A percentile compares a stretch with the other conserved stretches of the same genome.
These are phyloP conservation scores for Acronicta psi DNA, from an alignment of 2,888 invertebrate species.

Conservation along the genomic window DNA sequence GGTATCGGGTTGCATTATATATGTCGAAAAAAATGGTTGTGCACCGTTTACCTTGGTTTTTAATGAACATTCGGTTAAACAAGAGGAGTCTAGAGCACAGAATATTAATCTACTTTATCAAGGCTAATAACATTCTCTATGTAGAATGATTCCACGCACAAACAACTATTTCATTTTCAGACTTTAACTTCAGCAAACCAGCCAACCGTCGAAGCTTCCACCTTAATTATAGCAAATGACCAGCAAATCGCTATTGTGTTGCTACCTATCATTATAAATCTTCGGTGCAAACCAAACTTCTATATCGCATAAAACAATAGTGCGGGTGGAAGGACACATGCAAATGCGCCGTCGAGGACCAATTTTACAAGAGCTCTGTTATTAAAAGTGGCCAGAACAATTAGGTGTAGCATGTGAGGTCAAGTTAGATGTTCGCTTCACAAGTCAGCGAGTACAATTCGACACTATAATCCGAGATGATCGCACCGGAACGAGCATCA, in stretches of 20 bases:
- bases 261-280: slow-evolving; percentile 67
- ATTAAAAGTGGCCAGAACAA: slow-evolving; percentile 45
- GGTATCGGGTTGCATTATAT: too few relatives aligned
- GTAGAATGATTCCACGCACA: too few relatives aligned
- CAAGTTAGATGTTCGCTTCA: slow-evolving; percentile 61
- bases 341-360: slow-evolving; percentile 61
- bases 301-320: slow-evolving; percentile 78
- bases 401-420: slow-evolving; percentile 52
- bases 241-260: slow-evolving; percentile 53
- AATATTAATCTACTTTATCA: too few relatives aligned
- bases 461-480: slow-evolving; percentile 80
- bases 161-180: not conserved
- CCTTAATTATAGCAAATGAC: slow-evolving; percentile 46
- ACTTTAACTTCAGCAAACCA: slow-evolving; percentile 1
- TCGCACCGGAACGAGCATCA: slow-evolving; percentile 81
- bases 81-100: too few relatives aligned
- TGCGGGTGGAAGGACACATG: slow-evolving; percentile 76
- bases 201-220: slow-evolving; percentile 34
- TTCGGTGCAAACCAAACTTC: slow-evolving; percentile 67
- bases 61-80: too few relatives aligned
- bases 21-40: too few relatives aligned
- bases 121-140: too few relatives aligned
- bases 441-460: slow-evolving; percentile 80
- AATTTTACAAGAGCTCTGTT: slow-evolving; percentile 61
- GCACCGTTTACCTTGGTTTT: too few relatives aligned